These are phyloP conservation scores for Drosophila sproati DNA, from an alignment of 1,140 invertebrate genomes.

Conservation along the genomic window DNA sequence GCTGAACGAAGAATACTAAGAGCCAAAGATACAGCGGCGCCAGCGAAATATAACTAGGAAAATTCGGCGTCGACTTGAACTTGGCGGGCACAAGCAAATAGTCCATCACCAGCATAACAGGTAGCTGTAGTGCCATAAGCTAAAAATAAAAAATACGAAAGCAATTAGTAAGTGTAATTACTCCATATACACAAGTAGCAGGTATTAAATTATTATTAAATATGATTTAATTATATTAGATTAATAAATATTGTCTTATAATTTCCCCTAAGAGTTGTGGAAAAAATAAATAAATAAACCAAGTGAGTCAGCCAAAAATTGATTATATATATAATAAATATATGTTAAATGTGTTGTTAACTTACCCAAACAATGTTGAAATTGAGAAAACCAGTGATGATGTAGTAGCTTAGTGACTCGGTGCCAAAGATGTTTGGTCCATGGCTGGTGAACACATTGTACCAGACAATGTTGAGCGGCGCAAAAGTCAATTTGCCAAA, in stretches of 20 bases:
- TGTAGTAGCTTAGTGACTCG: slow-evolving; percentile 97
- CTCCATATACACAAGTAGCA: no score
- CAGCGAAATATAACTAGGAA: slow-evolving; percentile 90
- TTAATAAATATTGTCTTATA: no score
- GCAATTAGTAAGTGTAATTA: no score
- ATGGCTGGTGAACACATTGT: slow-evolving; percentile 95
- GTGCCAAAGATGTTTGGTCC: slow-evolving; percentile 97
- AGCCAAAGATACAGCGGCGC: slow-evolving; percentile 96
- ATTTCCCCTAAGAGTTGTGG: no score
- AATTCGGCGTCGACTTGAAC: slow-evolving; percentile 87
- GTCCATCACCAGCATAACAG: slow-evolving; percentile 85
- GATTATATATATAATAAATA: neutral
- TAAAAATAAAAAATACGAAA: slow-evolving; percentile 62
- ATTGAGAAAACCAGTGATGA: slow-evolving; percentile 97
- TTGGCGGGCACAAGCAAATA: slow-evolving; percentile 86
- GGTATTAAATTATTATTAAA: no score
- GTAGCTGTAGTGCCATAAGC: slow-evolving; percentile 87
- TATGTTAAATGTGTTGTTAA: slow-evolving; percentile 33
- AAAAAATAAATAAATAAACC: no score
- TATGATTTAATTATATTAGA: neutral
- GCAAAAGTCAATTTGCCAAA: slow-evolving; percentile 96
- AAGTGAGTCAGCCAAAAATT: no score
- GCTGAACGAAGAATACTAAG: slow-evolving; percentile 93
- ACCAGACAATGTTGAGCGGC: slow-evolving; percentile 96
- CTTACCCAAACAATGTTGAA: slow-evolving; percentile 97